Evolutionary conservation across 64 coral and sea anemone genomes (phyloP), one percentile per base, ranked within the genome.

Genomic region (Montipora foliosa): DNA sequence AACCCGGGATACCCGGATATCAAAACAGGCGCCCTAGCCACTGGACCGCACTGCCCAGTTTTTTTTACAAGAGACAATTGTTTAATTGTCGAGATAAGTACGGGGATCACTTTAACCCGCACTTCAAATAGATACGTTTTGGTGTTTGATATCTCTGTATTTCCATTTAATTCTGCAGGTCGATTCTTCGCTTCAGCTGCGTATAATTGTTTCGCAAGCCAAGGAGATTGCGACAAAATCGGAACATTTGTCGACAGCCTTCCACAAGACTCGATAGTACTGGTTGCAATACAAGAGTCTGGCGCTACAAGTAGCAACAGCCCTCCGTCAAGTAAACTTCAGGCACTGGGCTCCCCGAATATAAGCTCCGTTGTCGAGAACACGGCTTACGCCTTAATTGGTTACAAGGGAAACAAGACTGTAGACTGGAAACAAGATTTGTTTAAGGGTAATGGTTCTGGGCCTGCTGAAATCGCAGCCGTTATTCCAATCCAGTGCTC

Each of bases 241-340:
- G 44, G 81, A 3, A 73, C 74, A 13, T 84, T 84, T 13, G 17
- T 92, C 9, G 29, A 9, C 22, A 14, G 17, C 11, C 67, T 92
- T 13, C 90, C 90, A 2, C 58, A 92, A 16, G 68, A 92, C 46
- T 68, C 82, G 6, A 67, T 92, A 19, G 8, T 92, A 15, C 29
- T 92, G 50, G 45, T 92, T 51, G 90, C 90, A 19, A 16, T 92
- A 0, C 90, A 92, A 66, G 52, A 19, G 50, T 83, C 90, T 15
- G 90, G 49, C 3, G 44, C 59, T 8, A 57, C 15, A 11, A 75
- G 71, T 9, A 50, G 44, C 19, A 60, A 60, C 29, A 58, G 13
- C 0, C 74, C 61, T 49, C 70, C 74, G 5, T 47, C 70, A 8
- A 60, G 74, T 57, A 5, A 58, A 5, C 14, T 76, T 6, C 4